phyloP scores from a whole-genome alignment of 2,113 vertebrate species.

The Protomyctophum bolini region DNA sequence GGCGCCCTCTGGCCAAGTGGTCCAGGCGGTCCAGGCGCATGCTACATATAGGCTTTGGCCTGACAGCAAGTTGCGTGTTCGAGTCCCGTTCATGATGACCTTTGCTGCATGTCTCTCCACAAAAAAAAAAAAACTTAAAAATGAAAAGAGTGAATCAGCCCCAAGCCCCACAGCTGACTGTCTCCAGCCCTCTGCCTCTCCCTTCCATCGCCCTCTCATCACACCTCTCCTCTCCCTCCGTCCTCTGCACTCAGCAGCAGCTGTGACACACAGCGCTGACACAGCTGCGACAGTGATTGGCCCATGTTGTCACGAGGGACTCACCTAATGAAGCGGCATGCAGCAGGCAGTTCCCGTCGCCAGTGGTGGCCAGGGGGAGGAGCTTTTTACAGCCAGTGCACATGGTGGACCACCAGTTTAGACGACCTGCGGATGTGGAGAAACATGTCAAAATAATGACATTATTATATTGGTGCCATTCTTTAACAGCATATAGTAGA shows the following conservation, averaged over 20 bases:
- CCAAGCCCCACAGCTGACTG: conserved; percentile 15
- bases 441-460: background rate
- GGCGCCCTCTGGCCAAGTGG: conserved; percentile 3
- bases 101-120: too few species aligned
- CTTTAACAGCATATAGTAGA: background rate
- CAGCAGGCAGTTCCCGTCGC: conserved; percentile 97
- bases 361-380: conserved; percentile 95
- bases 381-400: conserved; percentile 96
- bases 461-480: too few species aligned
- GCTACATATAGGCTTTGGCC: too few species aligned
- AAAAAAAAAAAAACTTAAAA: background rate
- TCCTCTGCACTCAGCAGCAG: background rate
- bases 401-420: conserved; percentile 98
- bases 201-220: conserved; percentile 2
- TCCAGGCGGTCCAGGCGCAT: too few species aligned
- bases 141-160: background rate
- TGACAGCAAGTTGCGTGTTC: too few species aligned
- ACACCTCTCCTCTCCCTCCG: background rate
- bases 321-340: conserved; percentile 97
- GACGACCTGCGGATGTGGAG: conserved; percentile 83
- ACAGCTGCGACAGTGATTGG: too few species aligned
- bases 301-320: conserved; percentile 20
- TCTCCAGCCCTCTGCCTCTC: conserved; percentile 33
- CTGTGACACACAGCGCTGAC: background rate
- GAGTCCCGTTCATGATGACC: too few species aligned